Conservation (phyloP, 2,888 invertebrate genomes). For the Netelia virgata region DNA sequence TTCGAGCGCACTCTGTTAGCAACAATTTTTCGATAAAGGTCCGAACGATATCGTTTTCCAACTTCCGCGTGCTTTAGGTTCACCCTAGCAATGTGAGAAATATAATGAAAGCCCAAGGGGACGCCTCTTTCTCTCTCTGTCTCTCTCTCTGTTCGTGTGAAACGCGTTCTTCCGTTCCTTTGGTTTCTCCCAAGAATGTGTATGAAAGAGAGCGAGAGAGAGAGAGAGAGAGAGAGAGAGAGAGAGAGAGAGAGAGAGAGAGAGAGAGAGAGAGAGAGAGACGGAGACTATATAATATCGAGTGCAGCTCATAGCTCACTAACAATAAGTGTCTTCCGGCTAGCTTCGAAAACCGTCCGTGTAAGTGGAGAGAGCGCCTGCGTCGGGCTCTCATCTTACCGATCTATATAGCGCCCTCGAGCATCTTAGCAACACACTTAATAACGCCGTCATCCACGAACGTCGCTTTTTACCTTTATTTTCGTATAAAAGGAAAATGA, state of each 20-base stretch:
- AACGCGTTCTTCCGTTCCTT: slow-evolving; percentile 37
- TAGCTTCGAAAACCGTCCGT: slow-evolving; percentile 38
- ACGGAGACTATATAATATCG: slow-evolving; percentile 7
- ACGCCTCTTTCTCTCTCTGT: slow-evolving; percentile 13
- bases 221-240: slow-evolving; percentile 58
- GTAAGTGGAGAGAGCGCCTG: slow-evolving; percentile 16
- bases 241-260: slow-evolving; percentile 64
- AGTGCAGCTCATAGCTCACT: slow-evolving; percentile 42
- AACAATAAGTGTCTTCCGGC: slow-evolving; percentile 45
- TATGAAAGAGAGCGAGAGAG: slow-evolving; percentile 66
- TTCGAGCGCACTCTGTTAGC: slow-evolving; percentile 34
- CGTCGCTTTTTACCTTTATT: slow-evolving; percentile 21
- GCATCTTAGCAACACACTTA: slow-evolving; percentile 51
- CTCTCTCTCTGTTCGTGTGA: slow-evolving; percentile 21
- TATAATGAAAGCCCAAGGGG: slow-evolving; percentile 61
- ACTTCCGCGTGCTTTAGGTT: slow-evolving; percentile 19
- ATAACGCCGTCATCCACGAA: slow-evolving; percentile 38
- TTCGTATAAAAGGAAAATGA: not conserved
- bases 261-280: slow-evolving; percentile 51
- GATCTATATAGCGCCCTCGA: slow-evolving; percentile 27
- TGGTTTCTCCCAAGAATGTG: slow-evolving; percentile 34
- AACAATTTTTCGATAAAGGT: slow-evolving; percentile 54
- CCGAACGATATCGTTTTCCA: slow-evolving; percentile 40
- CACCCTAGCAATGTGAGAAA: slow-evolving; percentile 51
- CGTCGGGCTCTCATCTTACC: slow-evolving; percentile 22